A percentile compares a stretch with the other conserved stretches of the same genome.
phyloP scores from a whole-genome alignment of 2,113 vertebrate genomes.

The Megaceryle torquata region DNA sequence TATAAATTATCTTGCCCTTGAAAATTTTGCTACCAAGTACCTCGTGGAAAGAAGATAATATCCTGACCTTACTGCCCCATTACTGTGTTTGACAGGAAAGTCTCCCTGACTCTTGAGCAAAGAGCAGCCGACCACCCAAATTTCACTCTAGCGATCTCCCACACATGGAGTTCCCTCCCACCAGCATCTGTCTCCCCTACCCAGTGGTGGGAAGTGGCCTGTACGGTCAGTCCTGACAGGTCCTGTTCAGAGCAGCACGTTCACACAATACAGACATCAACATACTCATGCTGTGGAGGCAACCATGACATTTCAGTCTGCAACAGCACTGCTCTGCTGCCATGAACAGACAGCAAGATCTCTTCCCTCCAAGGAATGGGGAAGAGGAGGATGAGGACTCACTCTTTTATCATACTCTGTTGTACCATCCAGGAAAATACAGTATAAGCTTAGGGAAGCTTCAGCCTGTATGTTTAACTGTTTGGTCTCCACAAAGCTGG shows the following conservation, averaged over 20 bases:
- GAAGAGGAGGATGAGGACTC: not conserved
- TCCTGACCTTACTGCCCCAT: not conserved
- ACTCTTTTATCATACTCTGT: not conserved
- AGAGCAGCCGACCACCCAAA: not conserved
- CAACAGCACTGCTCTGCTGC: not conserved
- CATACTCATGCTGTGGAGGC: rapidly evolving
- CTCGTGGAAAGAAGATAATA: not conserved
- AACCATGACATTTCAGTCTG: not conserved
- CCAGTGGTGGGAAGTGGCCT: not conserved
- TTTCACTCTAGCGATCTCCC: not conserved
- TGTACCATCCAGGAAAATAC: not conserved
- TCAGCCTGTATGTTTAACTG: not conserved
- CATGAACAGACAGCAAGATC: not conserved
- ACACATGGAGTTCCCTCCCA: not conserved
- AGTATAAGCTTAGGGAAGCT: not conserved
- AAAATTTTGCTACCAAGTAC: not conserved
- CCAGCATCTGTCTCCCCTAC: not conserved
- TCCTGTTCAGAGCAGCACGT: not conserved
- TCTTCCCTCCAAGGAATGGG: not conserved
- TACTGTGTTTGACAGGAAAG: not conserved
- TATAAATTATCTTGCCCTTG: not conserved
- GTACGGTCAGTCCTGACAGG: not conserved
- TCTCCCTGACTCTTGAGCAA: not conserved
- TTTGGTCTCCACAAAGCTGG: not conserved
- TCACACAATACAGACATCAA: rapidly evolving